phyloP scores from a whole-genome alignment of 2,797 vertebrate genomes.

The Pogoniulus pusillus region DNA sequence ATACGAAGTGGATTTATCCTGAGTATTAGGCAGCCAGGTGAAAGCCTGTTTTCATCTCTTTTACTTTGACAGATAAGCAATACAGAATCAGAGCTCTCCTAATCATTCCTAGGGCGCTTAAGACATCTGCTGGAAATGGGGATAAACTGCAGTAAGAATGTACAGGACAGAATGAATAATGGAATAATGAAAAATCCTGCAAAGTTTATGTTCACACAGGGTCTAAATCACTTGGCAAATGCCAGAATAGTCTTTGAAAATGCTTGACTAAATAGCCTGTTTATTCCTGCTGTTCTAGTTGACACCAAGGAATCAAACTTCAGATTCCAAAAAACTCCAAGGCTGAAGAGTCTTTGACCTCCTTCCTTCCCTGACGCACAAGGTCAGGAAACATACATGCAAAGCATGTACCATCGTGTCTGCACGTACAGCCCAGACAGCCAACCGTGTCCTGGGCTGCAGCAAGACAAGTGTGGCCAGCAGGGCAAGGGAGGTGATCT shows the following conservation, averaged over 20 bases:
- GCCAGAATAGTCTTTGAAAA: background rate
- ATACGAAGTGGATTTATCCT: background rate
- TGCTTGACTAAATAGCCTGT: background rate
- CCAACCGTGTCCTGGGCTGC: no score
- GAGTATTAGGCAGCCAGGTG: background rate
- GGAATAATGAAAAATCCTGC: background rate
- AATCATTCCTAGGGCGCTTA: conserved; percentile 31
- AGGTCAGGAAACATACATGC: background rate
- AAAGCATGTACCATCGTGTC: background rate
- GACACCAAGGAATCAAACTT: background rate
- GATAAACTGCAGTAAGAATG: conserved; percentile 37
- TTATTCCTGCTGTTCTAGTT: background rate
- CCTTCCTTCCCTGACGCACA: background rate
- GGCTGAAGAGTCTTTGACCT: background rate
- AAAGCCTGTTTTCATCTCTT: background rate
- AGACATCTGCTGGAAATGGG: conserved; percentile 64
- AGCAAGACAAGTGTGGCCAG: no score
- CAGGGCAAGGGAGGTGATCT: no score
- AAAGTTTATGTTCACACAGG: background rate
- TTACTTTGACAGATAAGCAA: background rate
- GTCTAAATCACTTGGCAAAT: background rate
- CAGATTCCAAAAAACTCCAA: background rate
- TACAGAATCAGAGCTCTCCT: background rate
- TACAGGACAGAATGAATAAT: background rate
- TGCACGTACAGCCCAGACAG: no score